Base-by-base conservation (phyloP, 2,888 invertebrate genomes). In the Cosmopolites sordidus region DNA sequence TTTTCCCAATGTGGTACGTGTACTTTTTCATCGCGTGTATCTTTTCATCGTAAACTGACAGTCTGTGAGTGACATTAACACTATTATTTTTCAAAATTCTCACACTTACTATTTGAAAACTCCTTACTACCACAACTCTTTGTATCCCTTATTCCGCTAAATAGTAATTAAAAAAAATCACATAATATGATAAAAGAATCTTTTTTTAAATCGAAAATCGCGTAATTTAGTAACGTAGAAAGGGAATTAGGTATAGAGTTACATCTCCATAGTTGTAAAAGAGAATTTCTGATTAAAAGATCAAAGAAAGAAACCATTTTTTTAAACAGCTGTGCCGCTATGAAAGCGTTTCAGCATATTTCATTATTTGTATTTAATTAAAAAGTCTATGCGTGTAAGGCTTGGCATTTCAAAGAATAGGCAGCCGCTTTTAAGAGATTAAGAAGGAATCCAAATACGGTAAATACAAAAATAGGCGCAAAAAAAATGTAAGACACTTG, bases 331-430 rank as follows among this genome's bases (percentile, higher is more conserved):
- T 33, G 33, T 12, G 12, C 33, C 33, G 33, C 33, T 12, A 33
- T 12, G 33, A 12, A 33, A 33, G 33, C 33, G 33, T 33, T 33
- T 12, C 33, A 33, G 33, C n/a, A 12, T 33, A 33, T 33, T 33
- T 33, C 33, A 33, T 33, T 33, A 33, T 33, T 33, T 33, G 33
- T 33, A 33, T 33, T 33, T 33, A 33, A 33, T 33, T 33, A 33
- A 33, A 33, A 33, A 33, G n/a, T 33, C 33, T 33, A 33, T 33
- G 33, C 33, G 33, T 33, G 12, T 33, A 9, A 4, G 5, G 33
- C n/a, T 33, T 11, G n/a, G 33, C 12, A 12, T 33, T 33, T 12
- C 11, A 33, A 33, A 33, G 33, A 33, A 33, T 33, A 33, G 33
- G n/a, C 22, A 22, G 22, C n/a, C 33, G 33, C 33, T 33, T 33